Evolutionary conservation across 2,113 vertebrate species (phyloP).

Genomic region (Dipodomys stephensi): DNA sequence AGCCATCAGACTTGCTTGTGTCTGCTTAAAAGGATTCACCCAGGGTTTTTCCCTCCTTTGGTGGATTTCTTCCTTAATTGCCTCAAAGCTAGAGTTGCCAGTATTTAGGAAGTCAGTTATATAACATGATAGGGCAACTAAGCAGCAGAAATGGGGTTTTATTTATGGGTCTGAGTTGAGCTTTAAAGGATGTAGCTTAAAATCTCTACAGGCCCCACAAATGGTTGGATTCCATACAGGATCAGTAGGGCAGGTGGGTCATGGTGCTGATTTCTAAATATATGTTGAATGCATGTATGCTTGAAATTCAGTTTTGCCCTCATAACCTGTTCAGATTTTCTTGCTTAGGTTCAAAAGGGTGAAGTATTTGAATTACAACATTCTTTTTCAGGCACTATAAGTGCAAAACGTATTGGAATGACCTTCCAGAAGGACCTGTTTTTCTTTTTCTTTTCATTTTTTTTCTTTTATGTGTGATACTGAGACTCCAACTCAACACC

Average conservation of each 20-base stretch:
- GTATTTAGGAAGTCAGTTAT: background rate
- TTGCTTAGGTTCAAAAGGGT: background rate
- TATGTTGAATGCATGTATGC: background rate
- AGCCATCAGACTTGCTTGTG: background rate
- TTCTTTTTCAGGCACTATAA: background rate
- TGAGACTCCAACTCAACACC: too few relatives aligned
- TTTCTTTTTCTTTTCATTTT: too few relatives aligned
- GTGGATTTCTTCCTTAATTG: background rate
- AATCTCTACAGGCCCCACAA: background rate
- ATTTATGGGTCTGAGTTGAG: background rate
- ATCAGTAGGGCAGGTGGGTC: background rate
- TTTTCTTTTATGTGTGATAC: too few relatives aligned
- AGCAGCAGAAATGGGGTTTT: background rate
- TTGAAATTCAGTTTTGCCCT: conserved; percentile 14
- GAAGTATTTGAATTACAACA: background rate
- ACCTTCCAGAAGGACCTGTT: background rate
- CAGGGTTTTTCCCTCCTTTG: background rate
- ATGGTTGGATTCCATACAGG: background rate
- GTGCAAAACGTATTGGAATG: background rate
- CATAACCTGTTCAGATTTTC: background rate
- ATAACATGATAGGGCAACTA: background rate
- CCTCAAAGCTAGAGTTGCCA: background rate
- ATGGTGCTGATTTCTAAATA: background rate
- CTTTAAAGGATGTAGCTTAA: background rate
- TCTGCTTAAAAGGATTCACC: background rate